Percentiles rank a stretch among this genome's conserved stretches.
Conservation (phyloP, 1,140 invertebrate genomes). For the Hyles euphorbiae region DNA sequence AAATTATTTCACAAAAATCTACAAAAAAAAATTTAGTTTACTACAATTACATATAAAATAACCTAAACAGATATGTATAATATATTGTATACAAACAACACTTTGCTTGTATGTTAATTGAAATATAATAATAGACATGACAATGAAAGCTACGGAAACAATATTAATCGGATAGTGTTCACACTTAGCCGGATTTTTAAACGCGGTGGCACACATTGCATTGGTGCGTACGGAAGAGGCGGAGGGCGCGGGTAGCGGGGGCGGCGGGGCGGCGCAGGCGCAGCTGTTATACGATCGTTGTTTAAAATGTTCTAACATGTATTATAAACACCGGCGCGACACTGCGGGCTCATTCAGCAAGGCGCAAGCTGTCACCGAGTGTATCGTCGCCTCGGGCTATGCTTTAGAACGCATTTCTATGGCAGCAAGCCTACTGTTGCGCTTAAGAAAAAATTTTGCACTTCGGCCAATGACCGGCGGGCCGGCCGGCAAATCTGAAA, state of each 20-base stretch:
- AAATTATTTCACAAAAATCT: too few species aligned
- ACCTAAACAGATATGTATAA: too few species aligned
- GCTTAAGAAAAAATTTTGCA: constrained; percentile 50
- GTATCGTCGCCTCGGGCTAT: constrained; percentile 36
- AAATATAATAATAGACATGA: too few species aligned
- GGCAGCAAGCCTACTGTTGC: constrained; percentile 41
- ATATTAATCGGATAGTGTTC: too few species aligned
- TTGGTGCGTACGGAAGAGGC: constrained; percentile 28
- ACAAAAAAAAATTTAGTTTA: too few species aligned
- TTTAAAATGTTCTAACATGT: constrained; percentile 32
- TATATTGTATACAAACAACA: too few species aligned
- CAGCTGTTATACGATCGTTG: constrained; percentile 40
- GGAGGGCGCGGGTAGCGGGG: constrained; percentile 21
- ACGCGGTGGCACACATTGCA: constrained; percentile 24
- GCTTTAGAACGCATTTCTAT: constrained; percentile 37
- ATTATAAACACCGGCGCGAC: constrained; percentile 35
- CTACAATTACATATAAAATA: too few species aligned
- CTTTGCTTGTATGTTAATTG: too few species aligned
- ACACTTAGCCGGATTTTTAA: constrained; percentile 4
- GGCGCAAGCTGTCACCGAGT: constrained; percentile 31
- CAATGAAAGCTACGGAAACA: too few species aligned
- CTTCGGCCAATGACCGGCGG: constrained; percentile 61
- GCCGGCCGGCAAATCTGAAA: constrained; percentile 60
- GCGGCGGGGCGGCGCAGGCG: constrained; percentile 22
- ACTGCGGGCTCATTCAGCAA: constrained; percentile 31